Evolutionary conservation across 2,113 vertebrate species (phyloP).

Genomic region (Jacana jacana): DNA sequence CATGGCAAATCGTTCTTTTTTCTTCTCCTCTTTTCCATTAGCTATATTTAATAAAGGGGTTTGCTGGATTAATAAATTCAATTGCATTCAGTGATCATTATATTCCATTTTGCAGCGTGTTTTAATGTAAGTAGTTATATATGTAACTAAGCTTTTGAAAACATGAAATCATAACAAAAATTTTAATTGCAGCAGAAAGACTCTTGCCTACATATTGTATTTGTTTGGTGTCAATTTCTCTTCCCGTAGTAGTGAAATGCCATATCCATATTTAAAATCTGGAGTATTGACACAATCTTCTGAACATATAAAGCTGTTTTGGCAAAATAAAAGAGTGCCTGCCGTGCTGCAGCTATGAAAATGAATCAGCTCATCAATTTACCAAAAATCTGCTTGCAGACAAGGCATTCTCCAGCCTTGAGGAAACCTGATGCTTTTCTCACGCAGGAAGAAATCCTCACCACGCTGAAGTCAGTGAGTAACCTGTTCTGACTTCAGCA

Average conservation of each 20-base stretch:
- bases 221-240: background rate
- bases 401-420: background rate
- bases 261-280: constrained; percentile 22
- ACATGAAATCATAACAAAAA: background rate
- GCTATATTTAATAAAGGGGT: background rate
- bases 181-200: background rate
- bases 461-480: background rate
- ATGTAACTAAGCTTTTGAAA: background rate
- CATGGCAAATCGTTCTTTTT: background rate
- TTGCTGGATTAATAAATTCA: background rate
- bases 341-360: background rate
- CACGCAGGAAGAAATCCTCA: background rate
- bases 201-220: background rate
- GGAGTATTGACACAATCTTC: constrained; percentile 19
- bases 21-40: background rate
- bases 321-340: background rate
- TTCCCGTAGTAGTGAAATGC: background rate
- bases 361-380: constrained; percentile 11
- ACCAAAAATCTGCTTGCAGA: constrained; percentile 1
- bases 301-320: background rate
- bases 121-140: background rate
- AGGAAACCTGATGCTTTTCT: background rate
- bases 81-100: background rate
- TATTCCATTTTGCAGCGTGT: background rate
- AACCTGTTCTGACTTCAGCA: background rate